Evolutionary conservation across 2,888 invertebrate species (phyloP), one percentile per base, ranked within the genome.

Genomic region (Ernsta delagoae): DNA sequence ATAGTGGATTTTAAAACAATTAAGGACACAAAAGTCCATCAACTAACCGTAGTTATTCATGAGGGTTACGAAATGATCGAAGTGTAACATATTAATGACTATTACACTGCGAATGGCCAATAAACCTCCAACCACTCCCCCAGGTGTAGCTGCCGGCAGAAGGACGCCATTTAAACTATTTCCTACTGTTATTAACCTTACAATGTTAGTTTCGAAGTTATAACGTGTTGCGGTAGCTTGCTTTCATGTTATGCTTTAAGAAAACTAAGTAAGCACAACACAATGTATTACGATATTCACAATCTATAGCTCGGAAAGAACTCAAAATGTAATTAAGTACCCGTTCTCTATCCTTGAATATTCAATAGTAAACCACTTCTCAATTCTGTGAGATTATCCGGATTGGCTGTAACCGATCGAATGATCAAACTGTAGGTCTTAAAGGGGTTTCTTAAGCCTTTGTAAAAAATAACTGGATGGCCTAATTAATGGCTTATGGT

Each of bases 101-200:
- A 60, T 24, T 50, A 53, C 12, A 43, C 59, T 11, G 43, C 48
- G 36, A 67, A 60, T 67, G 24, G 60, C 7, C 53, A 59, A 53
- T 65, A 65, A 65, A 59, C 65, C 41, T 48, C 45, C 48, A 59
- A 53, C 59, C 31, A n/a, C 24, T 65, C 53, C 60, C 60, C 41
- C 59, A 66, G 65, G 66, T 43, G 45, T 60, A 43, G 43, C 43
- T 43, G 53, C 59, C 59, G 53, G 50, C 50, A 54, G 41, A 41
- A 60, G 60, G 59, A 53, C 53, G 59, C 31, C 53, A 39, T 66
- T 41, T 59, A 43, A 66, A 59, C 66, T 66, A 60, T 60, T 66
- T 66, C 66, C 53, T 53, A 59, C 41, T 53, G 43, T 53, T 66
- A 66, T 66, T 66, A 66, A 66, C 66, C 41, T 60, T 53, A 66